These are phyloP conservation scores for Orius insidiosus DNA, from an alignment of 1,140 invertebrate genomes.

Conservation along the genomic window DNA sequence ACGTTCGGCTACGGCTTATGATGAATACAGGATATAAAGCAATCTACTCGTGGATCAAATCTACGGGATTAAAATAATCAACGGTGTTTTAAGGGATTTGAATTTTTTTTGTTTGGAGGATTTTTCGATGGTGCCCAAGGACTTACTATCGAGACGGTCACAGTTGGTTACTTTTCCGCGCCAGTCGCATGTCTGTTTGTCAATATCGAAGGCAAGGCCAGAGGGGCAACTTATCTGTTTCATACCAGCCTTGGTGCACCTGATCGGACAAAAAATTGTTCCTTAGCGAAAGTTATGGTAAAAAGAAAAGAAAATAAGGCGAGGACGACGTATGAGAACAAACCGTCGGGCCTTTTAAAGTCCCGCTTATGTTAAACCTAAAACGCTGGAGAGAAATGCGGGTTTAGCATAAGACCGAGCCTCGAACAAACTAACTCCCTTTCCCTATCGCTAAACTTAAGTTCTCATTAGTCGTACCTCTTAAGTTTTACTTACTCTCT, in stretches of 20 bases:
- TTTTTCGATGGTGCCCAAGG: not conserved
- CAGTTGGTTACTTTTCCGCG: constrained; percentile 91
- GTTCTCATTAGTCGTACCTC: too few relatives aligned
- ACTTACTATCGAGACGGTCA: constrained; percentile 91
- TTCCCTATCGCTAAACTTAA: not conserved
- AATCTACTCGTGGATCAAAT: too few relatives aligned
- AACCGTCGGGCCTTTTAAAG: not conserved
- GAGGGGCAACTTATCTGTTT: constrained; percentile 87
- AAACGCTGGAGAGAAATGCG: too few relatives aligned
- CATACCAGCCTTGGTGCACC: constrained; percentile 81
- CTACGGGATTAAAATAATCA: too few relatives aligned
- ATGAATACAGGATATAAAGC: too few relatives aligned
- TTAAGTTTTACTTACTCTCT: constrained; percentile 62
- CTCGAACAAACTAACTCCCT: not conserved
- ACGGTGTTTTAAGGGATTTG: too few relatives aligned
- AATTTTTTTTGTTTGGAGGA: too few relatives aligned
- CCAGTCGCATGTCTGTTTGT: constrained; percentile 94
- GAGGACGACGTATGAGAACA: not conserved
- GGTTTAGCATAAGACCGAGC: too few relatives aligned
- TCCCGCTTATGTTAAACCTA: not conserved
- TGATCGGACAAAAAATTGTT: constrained; percentile 27
- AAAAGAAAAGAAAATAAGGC: constrained; percentile 1
- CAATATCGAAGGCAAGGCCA: constrained; percentile 88
- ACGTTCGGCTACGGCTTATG: too few relatives aligned
- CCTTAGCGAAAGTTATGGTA: not conserved